Evolutionary conservation across 2,888 invertebrate species (phyloP).

Genomic region (Aphodius granarius): DNA sequence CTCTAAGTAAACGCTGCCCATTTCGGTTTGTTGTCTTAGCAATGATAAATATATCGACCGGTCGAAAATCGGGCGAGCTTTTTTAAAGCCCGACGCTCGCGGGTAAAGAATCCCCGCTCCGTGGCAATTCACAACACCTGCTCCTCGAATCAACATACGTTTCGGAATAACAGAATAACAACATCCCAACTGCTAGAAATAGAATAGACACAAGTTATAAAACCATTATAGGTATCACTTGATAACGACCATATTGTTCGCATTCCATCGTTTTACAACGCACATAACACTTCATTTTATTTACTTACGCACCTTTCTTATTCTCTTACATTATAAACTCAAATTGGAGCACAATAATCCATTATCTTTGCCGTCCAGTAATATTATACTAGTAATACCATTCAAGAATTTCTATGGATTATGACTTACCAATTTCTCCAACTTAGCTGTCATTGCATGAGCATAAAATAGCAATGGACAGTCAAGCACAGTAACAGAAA

Average conservation of each 20-base stretch:
- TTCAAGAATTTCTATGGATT: no score
- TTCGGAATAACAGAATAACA: constrained; percentile 12
- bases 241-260: not conserved
- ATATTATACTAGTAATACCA: no score
- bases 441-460: no score
- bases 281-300: not conserved
- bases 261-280: not conserved
- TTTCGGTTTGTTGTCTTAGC: constrained; percentile 10
- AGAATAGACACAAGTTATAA: not conserved
- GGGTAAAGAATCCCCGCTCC: not conserved
- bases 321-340: no score
- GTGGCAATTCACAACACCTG: constrained; percentile 2
- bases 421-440: no score
- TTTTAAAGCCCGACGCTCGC: not conserved
- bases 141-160: constrained; percentile 1
- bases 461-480: no score
- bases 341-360: no score
- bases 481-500: no score
- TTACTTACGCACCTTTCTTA: no score
- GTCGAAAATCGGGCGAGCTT: constrained; percentile 1
- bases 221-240: not conserved
- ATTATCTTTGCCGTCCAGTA: no score
- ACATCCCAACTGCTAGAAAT: not conserved
- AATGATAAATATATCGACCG: constrained; percentile 10
- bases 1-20: not conserved